These are phyloP conservation scores for Agonopterix alstromeriana DNA, from an alignment of 2,888 invertebrate species.

Conservation along the genomic window DNA sequence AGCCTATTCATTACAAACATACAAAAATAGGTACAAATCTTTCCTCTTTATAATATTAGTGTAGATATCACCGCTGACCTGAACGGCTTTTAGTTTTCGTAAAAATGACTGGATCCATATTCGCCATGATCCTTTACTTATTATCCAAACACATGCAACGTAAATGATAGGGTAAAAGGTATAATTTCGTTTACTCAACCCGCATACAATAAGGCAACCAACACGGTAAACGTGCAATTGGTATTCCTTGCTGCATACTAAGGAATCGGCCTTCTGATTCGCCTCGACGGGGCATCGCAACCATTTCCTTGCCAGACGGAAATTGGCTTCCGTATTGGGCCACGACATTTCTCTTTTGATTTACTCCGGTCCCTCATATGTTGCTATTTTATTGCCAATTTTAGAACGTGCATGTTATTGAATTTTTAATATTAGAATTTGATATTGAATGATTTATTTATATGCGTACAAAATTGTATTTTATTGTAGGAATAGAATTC, in stretches of 20 bases:
- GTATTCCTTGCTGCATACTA: constrained; percentile 19
- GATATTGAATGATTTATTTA: neutral
- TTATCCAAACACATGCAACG: neutral
- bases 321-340: constrained; percentile 23
- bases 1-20: too few relatives aligned
- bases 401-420: too few relatives aligned
- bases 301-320: constrained; percentile 24
- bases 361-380: constrained; percentile 10
- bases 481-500: too few relatives aligned
- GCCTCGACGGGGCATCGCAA: neutral
- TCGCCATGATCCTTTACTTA: too few relatives aligned
- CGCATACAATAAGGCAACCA: neutral
- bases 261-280: constrained; percentile 4
- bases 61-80: too few relatives aligned
- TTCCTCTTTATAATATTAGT: too few relatives aligned
- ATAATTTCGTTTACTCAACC: constrained; percentile 5
- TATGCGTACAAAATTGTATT: too few relatives aligned
- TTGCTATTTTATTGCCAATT: constrained; percentile 6
- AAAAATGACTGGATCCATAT: too few relatives aligned
- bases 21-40: too few relatives aligned
- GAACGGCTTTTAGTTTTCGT: too few relatives aligned
- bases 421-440: neutral
- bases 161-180: neutral
- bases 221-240: constrained; percentile 18
- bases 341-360: constrained; percentile 18